Evolutionary conservation across 2,888 invertebrate genomes (phyloP), one percentile per base, ranked within the genome.

Genomic region (Lochmaea crataegi): DNA sequence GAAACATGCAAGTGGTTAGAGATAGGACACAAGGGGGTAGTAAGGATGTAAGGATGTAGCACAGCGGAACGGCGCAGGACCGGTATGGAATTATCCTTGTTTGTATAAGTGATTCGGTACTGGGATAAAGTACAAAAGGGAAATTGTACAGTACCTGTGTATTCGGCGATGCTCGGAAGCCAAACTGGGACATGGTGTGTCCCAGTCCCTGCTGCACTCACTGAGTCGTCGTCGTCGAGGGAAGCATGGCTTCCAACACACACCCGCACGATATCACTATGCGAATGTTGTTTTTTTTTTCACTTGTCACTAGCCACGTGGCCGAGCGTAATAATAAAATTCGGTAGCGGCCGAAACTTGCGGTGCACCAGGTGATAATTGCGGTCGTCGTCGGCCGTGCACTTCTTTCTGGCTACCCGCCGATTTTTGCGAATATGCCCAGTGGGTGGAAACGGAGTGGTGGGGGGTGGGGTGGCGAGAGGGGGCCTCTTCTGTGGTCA

Each of bases 101-200:
- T 51, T 48, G 58, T 67, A n/a, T n/a, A 58, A 58, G 42, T 22
- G 56, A 41, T 45, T 16, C 22, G 45, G 45, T 26, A 60, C 48
- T 60, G n/a, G 48, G 26, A 26, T 9, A 16, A 41, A 41, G 16
- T 42, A 57, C 42, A 18, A n/a, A n/a, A 18, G 53, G 9, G 16
- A 26, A 68, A 51, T 18, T 26, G 48, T 26, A 60, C 45, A 32
- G 75, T 87, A 91, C 91, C 90, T 91, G 90, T 87, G 89, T 90
- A 88, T 88, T 90, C 86, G 91, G 90, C 85, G 91, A 91, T 88
- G 90, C 88, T 88, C 90, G 88, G 87, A 90, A 90, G 85, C 90
- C 90, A 89, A 91, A 90, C 89, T 90, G 91, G 90, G 91, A 91
- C 91, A 91, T 90, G 89, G 85, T 90, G 89, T 88, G 89, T 88